These are phyloP conservation scores for Sthenelais limicola DNA, from an alignment of 2,888 invertebrate species.

Conservation along the genomic window DNA sequence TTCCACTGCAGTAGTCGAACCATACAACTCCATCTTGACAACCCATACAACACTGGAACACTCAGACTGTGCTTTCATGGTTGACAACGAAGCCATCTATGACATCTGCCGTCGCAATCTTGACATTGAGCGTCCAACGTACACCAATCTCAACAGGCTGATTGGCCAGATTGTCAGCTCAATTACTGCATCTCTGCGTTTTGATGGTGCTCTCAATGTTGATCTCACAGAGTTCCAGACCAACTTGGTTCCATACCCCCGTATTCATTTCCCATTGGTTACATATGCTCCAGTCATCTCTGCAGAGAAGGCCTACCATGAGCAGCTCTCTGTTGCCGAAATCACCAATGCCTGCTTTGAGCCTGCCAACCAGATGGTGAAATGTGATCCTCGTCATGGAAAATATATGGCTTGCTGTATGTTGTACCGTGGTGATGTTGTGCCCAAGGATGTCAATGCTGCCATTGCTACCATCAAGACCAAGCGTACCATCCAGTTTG, in stretches of 20 bases:
- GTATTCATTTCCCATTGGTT: conserved; percentile 89
- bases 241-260: conserved; percentile 50
- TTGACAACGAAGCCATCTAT: conserved; percentile 79
- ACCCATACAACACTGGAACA: conserved; percentile 94
- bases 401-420: conserved; percentile 75
- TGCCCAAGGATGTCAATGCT: conserved; percentile 84
- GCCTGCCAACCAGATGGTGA: conserved; percentile 78
- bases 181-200: conserved; percentile 48
- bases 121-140: conserved; percentile 86
- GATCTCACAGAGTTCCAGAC: conserved; percentile 51
- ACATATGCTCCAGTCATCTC: conserved; percentile 76
- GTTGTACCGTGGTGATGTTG: conserved; percentile 90
- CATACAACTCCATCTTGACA: conserved; percentile 94
- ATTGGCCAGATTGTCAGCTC: conserved; percentile 50
- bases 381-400: conserved; percentile 70
- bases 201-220: conserved; percentile 51
- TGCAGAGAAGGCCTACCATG: conserved; percentile 56
- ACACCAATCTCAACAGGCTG: conserved; percentile 83
- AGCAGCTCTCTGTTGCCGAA: conserved; percentile 76
- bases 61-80: conserved; percentile 96
- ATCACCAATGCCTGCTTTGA: conserved; percentile 93
- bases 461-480: conserved; percentile 73
- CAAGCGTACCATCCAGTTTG: conserved; percentile 57
- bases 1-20: conserved; percentile 94
- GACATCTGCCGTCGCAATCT: conserved; percentile 89